Evolutionary conservation across 2,888 invertebrate species (phyloP).

Genomic region (Melolontha melolontha): DNA sequence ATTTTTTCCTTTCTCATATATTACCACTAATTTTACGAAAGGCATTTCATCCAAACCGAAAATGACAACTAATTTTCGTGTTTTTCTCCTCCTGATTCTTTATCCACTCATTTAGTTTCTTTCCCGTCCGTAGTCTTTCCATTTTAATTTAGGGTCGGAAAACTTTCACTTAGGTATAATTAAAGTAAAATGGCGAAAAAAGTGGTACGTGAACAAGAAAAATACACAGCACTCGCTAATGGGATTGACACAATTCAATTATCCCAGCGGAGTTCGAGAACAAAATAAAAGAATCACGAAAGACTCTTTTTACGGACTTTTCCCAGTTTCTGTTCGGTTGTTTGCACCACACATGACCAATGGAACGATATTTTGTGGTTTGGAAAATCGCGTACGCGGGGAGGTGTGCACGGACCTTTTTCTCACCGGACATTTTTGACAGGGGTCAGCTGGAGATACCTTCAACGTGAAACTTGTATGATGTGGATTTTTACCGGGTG

Average conservation of each 20-base stretch:
- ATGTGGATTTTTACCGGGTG: constrained; percentile 33
- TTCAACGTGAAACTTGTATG: constrained; percentile 40
- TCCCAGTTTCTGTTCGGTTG: background rate
- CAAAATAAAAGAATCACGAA: constrained; percentile 34
- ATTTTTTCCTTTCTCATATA: background rate
- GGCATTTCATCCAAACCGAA: constrained; percentile 16
- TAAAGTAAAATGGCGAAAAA: constrained; percentile 33
- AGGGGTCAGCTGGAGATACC: constrained; percentile 38
- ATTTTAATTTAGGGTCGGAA: background rate
- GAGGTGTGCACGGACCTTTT: constrained; percentile 2
- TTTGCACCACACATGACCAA: background rate
- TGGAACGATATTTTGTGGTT: constrained; percentile 29
- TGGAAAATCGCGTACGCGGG: constrained; percentile 16
- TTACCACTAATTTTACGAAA: constrained; percentile 10
- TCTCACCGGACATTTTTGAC: constrained; percentile 31
- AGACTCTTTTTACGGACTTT: constrained; percentile 21
- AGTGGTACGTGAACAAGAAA: constrained; percentile 5
- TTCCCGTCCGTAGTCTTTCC: background rate
- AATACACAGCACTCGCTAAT: constrained; percentile 19
- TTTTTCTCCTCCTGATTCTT: background rate
- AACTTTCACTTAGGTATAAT: constrained; percentile 29
- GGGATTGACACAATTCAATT: constrained; percentile 37
- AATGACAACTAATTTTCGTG: constrained; percentile 17
- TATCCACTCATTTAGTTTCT: background rate
- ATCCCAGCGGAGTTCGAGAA: constrained; percentile 10